phyloP scores from a whole-genome alignment of 2,888 invertebrate genomes.

The Ichneumoninae sp. region DNA sequence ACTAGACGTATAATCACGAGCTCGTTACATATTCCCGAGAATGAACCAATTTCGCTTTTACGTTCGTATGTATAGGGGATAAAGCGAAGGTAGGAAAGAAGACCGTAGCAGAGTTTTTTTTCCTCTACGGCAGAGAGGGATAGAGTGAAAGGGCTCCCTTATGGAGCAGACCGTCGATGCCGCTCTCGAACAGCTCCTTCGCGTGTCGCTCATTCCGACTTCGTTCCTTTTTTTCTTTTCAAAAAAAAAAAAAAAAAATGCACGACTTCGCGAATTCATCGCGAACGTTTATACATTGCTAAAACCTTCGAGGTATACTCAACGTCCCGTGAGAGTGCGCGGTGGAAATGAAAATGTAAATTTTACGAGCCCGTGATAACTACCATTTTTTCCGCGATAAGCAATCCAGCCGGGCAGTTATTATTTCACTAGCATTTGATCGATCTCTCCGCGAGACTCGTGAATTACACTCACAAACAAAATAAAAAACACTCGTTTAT shows the following conservation, averaged over 20 bases:
- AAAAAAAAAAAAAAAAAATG: conserved; percentile 5
- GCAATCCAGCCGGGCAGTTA: conserved; percentile 38
- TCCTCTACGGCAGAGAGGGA: conserved; percentile 11
- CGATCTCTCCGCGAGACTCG: conserved; percentile 11
- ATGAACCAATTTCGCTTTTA: conserved; percentile 56
- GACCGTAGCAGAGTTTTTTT: conserved; percentile 30
- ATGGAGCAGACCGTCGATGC: conserved; percentile 31
- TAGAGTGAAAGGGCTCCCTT: conserved; percentile 10
- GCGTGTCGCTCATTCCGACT: conserved; percentile 55
- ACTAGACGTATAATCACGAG: conserved; percentile 54
- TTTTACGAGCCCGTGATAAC: conserved; percentile 56
- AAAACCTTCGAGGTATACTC: conserved; percentile 9
- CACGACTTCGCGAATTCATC: conserved; percentile 41
- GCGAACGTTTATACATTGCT: conserved; percentile 21
- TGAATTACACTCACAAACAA: conserved; percentile 20
- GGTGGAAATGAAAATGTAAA: conserved; percentile 54
- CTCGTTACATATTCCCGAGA: conserved; percentile 60
- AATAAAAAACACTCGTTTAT: conserved; percentile 10
- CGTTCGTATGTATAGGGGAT: conserved; percentile 9
- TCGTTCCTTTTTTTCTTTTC: conserved; percentile 27
- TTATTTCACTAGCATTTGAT: conserved; percentile 36
- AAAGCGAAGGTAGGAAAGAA: background rate
- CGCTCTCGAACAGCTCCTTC: conserved; percentile 37
- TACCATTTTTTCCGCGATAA: conserved; percentile 44
- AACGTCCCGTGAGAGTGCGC: conserved; percentile 22